Evolutionary conservation across 2,888 invertebrate genomes (phyloP), one percentile per base, ranked within the genome.

Genomic region (Hirtodrosophila confusa): DNA sequence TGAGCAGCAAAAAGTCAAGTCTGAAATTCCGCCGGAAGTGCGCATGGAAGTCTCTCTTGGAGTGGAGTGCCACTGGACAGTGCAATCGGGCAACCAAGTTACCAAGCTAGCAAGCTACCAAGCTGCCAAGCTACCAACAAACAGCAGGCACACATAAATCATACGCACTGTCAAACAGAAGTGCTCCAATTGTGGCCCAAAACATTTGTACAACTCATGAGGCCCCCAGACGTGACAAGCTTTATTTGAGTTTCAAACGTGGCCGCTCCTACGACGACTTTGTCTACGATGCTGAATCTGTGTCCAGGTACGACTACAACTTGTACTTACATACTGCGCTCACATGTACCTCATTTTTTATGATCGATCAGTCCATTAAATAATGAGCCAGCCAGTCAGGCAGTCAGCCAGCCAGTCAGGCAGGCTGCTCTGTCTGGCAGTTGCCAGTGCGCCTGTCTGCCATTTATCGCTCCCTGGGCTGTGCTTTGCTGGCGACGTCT

Each of bases 321-420:
- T 77, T 84, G 83, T 76, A 82, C 67, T 80, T 84, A 85, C 85
- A 85, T 76, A 76, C 76, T 73, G 48, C 49, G 62, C 76, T 86
- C 79, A 72, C 85, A 73, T 83, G 85, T 83, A 88, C 80, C 88
- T 86, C 82, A 88, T 86, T 90, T 89, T 89, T 89, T 90, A 90
- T 89, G 89, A 89, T 89, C 89, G 89, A 90, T 90, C 89, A 90
- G 90, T 89, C 87, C 88, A 90, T 90, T 89, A 90, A 90, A 85
- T 86, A 86, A 88, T 86, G 86, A 86, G 78, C 71, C 63, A 65
- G 57, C 27, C 67, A 43, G 23, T 10, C 58, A 44, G 37, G 4
- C 61, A 53, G 49, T 43, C 37, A 33, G 33, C 37, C 33, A 27
- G n/a, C 17, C 27, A 36, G 50, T 27, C 58, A 36, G 31, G 7